These are phyloP conservation scores for Momotus momota DNA, from an alignment of 2,797 vertebrate species.

Conservation along the genomic window DNA sequence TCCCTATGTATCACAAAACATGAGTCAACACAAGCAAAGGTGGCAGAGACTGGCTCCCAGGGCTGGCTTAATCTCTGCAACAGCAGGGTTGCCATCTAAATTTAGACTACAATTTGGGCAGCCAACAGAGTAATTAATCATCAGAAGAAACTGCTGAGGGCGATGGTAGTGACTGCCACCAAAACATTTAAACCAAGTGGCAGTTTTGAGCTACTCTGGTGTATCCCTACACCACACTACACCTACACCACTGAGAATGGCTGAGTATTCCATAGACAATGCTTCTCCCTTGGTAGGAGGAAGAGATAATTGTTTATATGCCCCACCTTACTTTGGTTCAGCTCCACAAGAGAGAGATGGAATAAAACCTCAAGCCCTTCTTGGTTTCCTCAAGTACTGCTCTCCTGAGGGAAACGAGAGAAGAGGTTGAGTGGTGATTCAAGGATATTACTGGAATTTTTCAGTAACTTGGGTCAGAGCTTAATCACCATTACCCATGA, in stretches of 20 bases:
- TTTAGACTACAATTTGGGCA: neutral
- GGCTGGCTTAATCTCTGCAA: neutral
- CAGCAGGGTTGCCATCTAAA: neutral
- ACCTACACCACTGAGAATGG: neutral
- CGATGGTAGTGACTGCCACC: neutral
- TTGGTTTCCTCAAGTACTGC: neutral
- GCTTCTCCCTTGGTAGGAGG: neutral
- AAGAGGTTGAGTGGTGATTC: neutral
- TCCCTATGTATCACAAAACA: neutral
- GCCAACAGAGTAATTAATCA: neutral
- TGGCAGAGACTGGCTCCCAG: neutral
- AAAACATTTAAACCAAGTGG: neutral
- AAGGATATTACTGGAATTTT: conserved; percentile 37
- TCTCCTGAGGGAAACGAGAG: neutral
- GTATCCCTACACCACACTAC: neutral
- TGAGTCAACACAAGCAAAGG: neutral
- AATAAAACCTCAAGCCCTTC: neutral
- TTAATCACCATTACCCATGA: neutral
- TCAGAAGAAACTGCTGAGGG: neutral
- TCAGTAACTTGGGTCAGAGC: neutral
- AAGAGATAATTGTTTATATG: rapidly evolving
- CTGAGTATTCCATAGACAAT: neutral
- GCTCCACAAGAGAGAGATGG: neutral
- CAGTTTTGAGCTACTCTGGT: neutral
- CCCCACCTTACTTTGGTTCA: neutral